Conservation (phyloP, 2,113 vertebrate species). For the Ramphastos sulfuratus region DNA sequence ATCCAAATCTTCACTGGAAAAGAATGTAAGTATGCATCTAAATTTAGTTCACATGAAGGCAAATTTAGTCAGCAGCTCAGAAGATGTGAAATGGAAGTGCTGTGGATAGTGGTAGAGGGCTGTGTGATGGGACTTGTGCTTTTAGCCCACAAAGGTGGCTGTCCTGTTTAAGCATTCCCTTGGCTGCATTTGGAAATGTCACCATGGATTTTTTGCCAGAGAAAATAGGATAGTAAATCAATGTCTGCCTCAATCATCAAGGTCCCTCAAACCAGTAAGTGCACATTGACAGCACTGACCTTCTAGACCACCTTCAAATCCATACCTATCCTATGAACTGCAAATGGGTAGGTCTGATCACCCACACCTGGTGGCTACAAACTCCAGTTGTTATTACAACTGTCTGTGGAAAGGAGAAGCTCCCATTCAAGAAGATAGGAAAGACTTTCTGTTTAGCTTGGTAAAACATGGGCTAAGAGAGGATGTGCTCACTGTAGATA, state of each 20-base stretch:
- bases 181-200: background rate
- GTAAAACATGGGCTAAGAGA: background rate
- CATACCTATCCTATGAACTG: background rate
- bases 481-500: background rate
- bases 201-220: background rate
- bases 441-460: background rate
- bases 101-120: fast-evolving
- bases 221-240: background rate
- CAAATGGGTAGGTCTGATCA: background rate
- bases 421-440: background rate
- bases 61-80: background rate
- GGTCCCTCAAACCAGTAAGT: background rate
- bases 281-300: background rate
- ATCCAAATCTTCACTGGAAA: background rate
- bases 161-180: background rate
- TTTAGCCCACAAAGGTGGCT: background rate
- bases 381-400: fast-evolving
- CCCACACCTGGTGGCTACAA: background rate
- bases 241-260: background rate
- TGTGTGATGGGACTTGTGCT: background rate
- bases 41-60: background rate
- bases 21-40: background rate
- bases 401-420: background rate
- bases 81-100: background rate
- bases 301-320: background rate